Evolutionary conservation across 2,888 invertebrate species (phyloP).

Genomic region (Acanthosepion pharaonis): DNA sequence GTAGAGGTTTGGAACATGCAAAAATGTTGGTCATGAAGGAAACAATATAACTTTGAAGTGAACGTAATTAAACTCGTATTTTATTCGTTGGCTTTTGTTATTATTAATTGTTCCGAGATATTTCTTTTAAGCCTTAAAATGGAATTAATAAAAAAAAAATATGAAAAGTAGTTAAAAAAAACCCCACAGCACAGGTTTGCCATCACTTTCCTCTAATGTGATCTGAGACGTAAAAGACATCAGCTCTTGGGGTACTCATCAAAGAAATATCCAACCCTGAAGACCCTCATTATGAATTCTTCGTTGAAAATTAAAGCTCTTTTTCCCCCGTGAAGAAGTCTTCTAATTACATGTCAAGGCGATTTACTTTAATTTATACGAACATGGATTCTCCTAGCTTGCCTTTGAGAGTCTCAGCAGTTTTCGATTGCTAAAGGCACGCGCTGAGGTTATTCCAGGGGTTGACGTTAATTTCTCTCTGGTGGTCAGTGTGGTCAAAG

Average conservation of each 20-base stretch:
- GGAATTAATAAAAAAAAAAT: background rate
- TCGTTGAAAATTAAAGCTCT: background rate
- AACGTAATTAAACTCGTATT: background rate
- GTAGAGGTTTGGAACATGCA: background rate
- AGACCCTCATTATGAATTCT: background rate
- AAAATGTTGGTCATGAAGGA: background rate
- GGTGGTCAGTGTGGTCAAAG: background rate
- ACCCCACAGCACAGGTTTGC: background rate
- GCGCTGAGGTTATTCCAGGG: background rate
- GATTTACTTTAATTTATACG: slow-evolving; percentile 4
- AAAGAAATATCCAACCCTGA: background rate
- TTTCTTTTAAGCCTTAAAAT: background rate
- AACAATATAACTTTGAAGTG: background rate
- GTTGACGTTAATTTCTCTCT: background rate
- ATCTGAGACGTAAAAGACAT: background rate
- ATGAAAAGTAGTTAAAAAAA: no score
- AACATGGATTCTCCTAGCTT: background rate
- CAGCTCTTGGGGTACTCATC: background rate
- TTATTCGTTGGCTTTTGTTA: background rate
- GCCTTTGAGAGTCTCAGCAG: background rate
- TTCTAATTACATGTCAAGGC: background rate
- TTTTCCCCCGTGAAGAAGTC: background rate
- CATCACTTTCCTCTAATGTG: background rate
- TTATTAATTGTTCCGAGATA: background rate
- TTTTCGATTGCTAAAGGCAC: background rate